phyloP scores from a whole-genome alignment of 2,888 invertebrate species.

The Dolichomitus sp. region DNA sequence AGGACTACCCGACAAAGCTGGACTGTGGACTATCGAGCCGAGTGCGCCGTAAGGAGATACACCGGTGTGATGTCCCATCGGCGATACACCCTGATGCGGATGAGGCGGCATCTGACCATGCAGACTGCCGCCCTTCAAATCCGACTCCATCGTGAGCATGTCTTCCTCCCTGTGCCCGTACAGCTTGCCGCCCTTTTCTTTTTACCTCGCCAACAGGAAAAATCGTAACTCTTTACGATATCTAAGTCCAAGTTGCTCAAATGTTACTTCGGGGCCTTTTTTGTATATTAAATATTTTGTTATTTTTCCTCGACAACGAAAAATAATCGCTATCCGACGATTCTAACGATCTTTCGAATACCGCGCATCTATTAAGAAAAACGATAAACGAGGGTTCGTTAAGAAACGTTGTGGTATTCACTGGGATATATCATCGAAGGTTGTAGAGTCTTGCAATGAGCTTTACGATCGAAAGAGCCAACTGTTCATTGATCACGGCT shows the following conservation, averaged over 20 bases:
- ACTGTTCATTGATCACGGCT: neutral
- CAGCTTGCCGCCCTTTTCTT: slow-evolving; percentile 90
- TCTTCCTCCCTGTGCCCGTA: slow-evolving; percentile 94
- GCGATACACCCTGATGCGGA: slow-evolving; percentile 91
- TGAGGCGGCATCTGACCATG: slow-evolving; percentile 94
- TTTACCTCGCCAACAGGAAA: slow-evolving; percentile 32
- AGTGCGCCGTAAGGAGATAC: slow-evolving; percentile 90
- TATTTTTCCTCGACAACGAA: neutral
- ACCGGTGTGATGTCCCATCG: slow-evolving; percentile 89
- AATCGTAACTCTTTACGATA: slow-evolving; percentile 1
- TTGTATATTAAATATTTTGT: neutral
- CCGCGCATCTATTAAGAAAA: neutral
- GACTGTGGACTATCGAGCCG: slow-evolving; percentile 88
- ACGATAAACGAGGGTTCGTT: neutral
- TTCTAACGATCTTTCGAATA: neutral
- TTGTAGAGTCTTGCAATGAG: neutral
- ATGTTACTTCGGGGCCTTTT: neutral
- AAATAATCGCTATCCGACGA: neutral
- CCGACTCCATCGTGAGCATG: slow-evolving; percentile 97
- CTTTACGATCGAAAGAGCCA: neutral
- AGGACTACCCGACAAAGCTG: slow-evolving; percentile 82
- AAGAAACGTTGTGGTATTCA: slow-evolving; percentile 1
- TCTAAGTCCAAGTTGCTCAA: neutral
- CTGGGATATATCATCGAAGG: neutral
- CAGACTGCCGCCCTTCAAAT: slow-evolving; percentile 95